A percentile compares a stretch with the other conserved stretches of the same genome.
phyloP scores from a whole-genome alignment of 2,888 invertebrate genomes.

The Melinaea marsaeus region DNA sequence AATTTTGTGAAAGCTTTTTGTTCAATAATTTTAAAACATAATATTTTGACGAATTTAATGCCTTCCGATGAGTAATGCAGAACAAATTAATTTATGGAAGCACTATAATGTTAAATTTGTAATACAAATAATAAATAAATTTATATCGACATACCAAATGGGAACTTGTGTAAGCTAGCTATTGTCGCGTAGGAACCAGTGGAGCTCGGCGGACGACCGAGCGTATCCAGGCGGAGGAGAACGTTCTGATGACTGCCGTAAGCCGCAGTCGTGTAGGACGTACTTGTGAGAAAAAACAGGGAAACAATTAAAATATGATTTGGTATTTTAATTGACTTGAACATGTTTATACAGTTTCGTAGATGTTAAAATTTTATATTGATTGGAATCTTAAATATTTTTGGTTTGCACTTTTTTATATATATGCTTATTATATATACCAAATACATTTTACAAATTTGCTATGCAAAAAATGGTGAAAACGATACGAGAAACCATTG shows the following conservation, averaged over 20 bases:
- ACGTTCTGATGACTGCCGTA: conserved; percentile 88
- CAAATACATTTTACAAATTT: conserved; percentile 7
- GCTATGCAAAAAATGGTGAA: conserved; percentile 4
- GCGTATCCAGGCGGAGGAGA: conserved; percentile 84
- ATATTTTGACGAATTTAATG: too few species aligned
- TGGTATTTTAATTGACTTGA: too few species aligned
- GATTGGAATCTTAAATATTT: too few species aligned
- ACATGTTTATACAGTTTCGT: too few species aligned
- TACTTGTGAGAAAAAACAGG: conserved; percentile 66
- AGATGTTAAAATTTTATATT: too few species aligned
- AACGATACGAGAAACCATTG: conserved; percentile 28
- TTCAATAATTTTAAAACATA: neutral
- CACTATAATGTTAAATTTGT: too few species aligned
- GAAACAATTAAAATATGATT: too few species aligned
- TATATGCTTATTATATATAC: neutral
- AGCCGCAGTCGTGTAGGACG: conserved; percentile 86
- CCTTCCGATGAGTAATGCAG: too few species aligned
- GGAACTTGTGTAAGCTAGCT: conserved; percentile 87
- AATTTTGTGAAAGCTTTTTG: neutral
- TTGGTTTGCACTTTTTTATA: conserved; percentile 20
- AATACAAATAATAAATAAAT: too few species aligned
- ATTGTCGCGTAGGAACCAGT: conserved; percentile 91
- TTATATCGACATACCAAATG: conserved; percentile 63
- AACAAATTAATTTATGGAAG: too few species aligned
- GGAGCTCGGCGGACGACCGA: conserved; percentile 84